Evolutionary conservation across 2,113 vertebrate species (phyloP).

Genomic region (Cryptotis parvus): DNA sequence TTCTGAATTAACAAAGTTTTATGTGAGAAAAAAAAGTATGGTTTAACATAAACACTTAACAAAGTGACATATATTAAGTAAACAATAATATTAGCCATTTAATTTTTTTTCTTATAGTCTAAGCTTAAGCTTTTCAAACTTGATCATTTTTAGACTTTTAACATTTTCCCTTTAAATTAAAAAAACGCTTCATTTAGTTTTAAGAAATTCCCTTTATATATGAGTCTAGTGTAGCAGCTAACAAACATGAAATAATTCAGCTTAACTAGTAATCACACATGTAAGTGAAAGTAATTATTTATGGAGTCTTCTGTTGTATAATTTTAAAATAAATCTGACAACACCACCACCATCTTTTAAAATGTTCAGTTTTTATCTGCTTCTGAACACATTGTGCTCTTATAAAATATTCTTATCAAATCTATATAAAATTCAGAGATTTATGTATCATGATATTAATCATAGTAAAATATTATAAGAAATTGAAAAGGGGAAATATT

Average conservation of each 20-base stretch:
- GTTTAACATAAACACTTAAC: slow-evolving; percentile 2
- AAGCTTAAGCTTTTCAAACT: background rate
- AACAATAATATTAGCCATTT: background rate
- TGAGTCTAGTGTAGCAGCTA: background rate
- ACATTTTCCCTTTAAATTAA: background rate
- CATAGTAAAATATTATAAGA: slow-evolving; percentile 34
- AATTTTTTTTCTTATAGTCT: slow-evolving; percentile 9
- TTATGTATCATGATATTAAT: background rate
- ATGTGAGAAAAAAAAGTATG: background rate
- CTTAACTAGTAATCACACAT: background rate
- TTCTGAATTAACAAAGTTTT: no score
- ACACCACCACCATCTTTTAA: background rate
- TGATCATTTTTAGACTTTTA: slow-evolving; percentile 13
- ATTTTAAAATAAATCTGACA: background rate
- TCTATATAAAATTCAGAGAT: background rate
- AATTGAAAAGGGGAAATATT: background rate
- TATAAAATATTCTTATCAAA: background rate
- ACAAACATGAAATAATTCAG: background rate
- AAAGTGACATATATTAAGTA: background rate
- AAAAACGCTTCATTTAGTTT: no score
- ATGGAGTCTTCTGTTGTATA: no score
- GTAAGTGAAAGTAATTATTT: background rate
- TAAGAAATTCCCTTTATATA: no score
- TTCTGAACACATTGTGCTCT: background rate
- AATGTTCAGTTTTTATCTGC: background rate